Percentiles rank a stretch among this genome's conserved stretches.
Conservation (phyloP, 2,113 vertebrate genomes). For the Thamnophis sirtalis region DNA sequence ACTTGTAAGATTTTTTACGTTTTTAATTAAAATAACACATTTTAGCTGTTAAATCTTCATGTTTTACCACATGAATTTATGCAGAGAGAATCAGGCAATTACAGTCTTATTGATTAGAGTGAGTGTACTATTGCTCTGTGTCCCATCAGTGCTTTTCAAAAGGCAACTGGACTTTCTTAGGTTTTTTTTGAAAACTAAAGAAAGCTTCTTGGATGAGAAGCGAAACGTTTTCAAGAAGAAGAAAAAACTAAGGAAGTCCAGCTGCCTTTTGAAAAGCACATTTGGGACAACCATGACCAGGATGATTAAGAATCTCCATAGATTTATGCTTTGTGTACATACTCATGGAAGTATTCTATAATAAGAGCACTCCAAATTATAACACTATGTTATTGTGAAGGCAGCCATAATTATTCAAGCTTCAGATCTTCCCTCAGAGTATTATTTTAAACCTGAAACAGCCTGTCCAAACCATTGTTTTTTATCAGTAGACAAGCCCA, state of each 20-base stretch:
- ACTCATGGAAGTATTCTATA: background rate
- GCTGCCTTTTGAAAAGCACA: background rate
- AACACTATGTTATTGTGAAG: background rate
- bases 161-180: background rate
- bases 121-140: background rate
- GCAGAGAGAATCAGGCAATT: background rate
- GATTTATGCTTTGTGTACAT: background rate
- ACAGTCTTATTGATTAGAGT: background rate
- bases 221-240: background rate
- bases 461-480: background rate
- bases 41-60: background rate
- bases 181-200: background rate
- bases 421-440: background rate
- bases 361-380: background rate
- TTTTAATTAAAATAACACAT: background rate
- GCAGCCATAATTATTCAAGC: background rate
- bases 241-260: background rate
- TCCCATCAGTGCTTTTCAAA: background rate
- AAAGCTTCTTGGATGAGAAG: background rate
- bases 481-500: background rate
- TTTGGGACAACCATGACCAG: background rate
- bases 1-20: background rate
- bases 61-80: background rate
- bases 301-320: background rate
- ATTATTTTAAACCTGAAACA: background rate